Percentiles rank a stretch among this genome's conserved stretches.
These are phyloP conservation scores for Hozukius guyotensis DNA, from an alignment of 2,797 vertebrate genomes.

Conservation along the genomic window DNA sequence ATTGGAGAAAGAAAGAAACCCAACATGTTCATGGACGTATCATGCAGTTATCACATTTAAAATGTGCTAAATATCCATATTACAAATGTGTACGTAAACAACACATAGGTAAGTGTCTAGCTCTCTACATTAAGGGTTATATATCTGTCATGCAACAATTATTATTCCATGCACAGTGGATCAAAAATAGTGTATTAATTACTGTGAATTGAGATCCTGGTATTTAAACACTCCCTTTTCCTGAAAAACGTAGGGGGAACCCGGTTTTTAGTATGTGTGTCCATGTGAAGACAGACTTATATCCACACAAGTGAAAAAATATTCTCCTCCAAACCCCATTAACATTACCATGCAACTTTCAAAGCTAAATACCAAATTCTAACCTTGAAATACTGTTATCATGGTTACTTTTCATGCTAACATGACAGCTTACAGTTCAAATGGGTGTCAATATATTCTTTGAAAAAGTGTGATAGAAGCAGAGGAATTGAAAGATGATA, in stretches of 20 bases:
- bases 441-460: neutral
- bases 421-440: neutral
- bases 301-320: neutral
- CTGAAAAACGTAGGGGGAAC: neutral
- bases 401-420: neutral
- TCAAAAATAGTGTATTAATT: neutral
- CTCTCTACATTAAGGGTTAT: neutral
- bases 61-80: neutral
- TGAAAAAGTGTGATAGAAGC: neutral
- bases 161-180: neutral
- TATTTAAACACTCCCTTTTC: neutral
- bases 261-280: neutral
- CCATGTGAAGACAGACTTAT: neutral
- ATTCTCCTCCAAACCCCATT: neutral
- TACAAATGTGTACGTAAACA: neutral
- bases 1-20: constrained; percentile 61
- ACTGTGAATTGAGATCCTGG: neutral
- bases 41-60: neutral
- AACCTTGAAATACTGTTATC: neutral
- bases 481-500: neutral
- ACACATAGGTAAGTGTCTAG: neutral
- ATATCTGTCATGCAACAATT: neutral
- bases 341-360: neutral
- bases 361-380: neutral
- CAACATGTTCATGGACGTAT: neutral